phyloP scores from a whole-genome alignment of 2,888 invertebrate genomes.

The Neria commutata region DNA sequence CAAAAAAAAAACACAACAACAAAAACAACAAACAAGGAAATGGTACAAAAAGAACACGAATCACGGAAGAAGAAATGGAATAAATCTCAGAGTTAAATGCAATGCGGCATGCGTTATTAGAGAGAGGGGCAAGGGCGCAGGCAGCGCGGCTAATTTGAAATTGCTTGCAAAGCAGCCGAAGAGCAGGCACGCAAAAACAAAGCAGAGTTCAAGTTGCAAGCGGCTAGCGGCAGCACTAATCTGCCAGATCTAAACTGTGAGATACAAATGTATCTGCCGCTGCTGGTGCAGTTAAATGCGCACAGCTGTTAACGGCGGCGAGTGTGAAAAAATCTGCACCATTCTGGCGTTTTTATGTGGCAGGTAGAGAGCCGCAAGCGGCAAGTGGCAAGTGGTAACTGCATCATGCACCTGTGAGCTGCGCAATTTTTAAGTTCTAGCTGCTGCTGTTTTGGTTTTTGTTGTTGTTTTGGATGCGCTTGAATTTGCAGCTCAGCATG shows the following conservation, averaged over 20 bases:
- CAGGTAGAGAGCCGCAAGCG: not conserved
- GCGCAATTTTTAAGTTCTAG: not conserved
- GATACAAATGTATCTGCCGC: constrained; percentile 9
- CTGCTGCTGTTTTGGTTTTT: not conserved
- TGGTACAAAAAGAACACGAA: constrained; percentile 6
- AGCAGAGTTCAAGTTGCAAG: no score
- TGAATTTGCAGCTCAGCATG: no score
- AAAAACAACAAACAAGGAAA: constrained; percentile 18
- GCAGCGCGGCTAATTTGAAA: not conserved
- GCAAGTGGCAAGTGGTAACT: not conserved
- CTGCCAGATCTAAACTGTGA: constrained; percentile 12
- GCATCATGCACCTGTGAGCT: constrained; percentile 1
- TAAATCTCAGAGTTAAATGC: constrained; percentile 9
- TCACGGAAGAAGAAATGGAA: constrained; percentile 10
- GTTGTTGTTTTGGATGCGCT: no score
- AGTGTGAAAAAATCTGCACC: not conserved
- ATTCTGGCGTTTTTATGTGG: not conserved
- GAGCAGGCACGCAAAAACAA: not conserved
- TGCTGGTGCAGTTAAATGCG: not conserved
- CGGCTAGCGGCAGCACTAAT: not conserved
- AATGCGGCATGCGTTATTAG: not conserved
- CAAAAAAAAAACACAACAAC: constrained; percentile 19
- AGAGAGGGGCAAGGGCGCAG: not conserved
- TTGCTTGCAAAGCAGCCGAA: not conserved
- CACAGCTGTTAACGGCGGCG: not conserved